These are phyloP conservation scores for Chrysotoxum bicinctum DNA, from an alignment of 2,888 invertebrate genomes.

Conservation along the genomic window DNA sequence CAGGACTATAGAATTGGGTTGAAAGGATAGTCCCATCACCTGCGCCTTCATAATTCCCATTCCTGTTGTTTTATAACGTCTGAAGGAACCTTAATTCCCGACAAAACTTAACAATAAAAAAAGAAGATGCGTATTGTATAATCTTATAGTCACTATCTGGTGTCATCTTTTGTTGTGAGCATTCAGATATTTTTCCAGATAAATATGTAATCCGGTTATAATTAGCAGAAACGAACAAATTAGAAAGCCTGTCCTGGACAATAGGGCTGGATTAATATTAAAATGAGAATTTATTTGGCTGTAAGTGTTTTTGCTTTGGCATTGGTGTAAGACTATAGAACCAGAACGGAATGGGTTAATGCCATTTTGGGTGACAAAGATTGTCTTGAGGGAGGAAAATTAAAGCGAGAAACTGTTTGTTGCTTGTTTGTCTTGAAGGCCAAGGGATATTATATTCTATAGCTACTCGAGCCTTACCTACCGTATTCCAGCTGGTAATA, in stretches of 20 bases:
- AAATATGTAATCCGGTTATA: constrained; percentile 78
- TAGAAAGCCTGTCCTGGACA: constrained; percentile 57
- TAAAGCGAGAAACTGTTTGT: background rate
- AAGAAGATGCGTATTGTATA: constrained; percentile 13
- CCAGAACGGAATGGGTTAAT: constrained; percentile 16
- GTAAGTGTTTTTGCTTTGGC: constrained; percentile 51
- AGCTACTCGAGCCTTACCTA: background rate
- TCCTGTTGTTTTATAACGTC: background rate
- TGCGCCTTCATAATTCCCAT: constrained; percentile 50
- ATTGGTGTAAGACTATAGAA: too few species aligned
- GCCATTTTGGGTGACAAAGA: constrained; percentile 34
- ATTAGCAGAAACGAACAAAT: constrained; percentile 74
- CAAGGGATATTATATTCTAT: background rate
- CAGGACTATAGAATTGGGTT: background rate
- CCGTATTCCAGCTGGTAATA: background rate
- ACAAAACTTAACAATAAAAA: background rate
- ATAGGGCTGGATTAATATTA: constrained; percentile 59
- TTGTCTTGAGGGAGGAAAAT: constrained; percentile 5
- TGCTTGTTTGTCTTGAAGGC: background rate
- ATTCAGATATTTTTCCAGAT: constrained; percentile 70
- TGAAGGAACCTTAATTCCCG: background rate
- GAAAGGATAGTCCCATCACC: constrained; percentile 34
- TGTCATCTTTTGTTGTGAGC: constrained; percentile 50
- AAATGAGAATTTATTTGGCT: constrained; percentile 62
- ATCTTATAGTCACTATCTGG: constrained; percentile 9